phyloP scores from a whole-genome alignment of 2,113 vertebrate species.

The Eidolon helvum region DNA sequence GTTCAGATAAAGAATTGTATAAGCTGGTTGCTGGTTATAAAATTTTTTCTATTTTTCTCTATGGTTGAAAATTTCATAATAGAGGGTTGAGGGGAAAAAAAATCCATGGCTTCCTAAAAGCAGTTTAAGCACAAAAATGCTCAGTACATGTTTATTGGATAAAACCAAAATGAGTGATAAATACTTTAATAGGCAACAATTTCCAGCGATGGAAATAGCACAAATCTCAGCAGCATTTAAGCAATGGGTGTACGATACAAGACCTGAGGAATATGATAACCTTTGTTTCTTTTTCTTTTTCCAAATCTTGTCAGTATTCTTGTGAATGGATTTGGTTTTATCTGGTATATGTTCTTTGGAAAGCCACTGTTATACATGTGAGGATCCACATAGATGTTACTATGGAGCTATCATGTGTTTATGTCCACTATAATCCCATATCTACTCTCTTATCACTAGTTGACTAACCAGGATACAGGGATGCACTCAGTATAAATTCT shows the following conservation, averaged over 20 bases:
- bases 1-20: not conserved
- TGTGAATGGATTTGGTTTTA: not conserved
- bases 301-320: not conserved
- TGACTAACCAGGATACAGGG: not conserved
- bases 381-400: not conserved
- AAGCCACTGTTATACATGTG: not conserved
- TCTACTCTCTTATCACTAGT: not conserved
- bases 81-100: not conserved
- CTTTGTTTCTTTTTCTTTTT: not conserved
- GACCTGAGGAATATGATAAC: not conserved
- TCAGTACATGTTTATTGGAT: not conserved
- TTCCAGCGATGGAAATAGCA: not conserved
- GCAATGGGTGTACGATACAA: not conserved
- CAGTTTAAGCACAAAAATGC: not conserved
- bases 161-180: not conserved
- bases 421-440: not conserved
- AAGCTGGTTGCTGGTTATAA: not conserved
- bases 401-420: not conserved
- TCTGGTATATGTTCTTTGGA: not conserved
- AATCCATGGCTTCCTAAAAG: not conserved
- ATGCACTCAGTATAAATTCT: not conserved
- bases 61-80: not conserved
- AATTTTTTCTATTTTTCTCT: not conserved
- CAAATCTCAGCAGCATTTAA: not conserved
- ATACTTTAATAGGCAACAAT: not conserved